phyloP scores from a whole-genome alignment of 2,113 vertebrate genomes.

The Podarcis muralis region DNA sequence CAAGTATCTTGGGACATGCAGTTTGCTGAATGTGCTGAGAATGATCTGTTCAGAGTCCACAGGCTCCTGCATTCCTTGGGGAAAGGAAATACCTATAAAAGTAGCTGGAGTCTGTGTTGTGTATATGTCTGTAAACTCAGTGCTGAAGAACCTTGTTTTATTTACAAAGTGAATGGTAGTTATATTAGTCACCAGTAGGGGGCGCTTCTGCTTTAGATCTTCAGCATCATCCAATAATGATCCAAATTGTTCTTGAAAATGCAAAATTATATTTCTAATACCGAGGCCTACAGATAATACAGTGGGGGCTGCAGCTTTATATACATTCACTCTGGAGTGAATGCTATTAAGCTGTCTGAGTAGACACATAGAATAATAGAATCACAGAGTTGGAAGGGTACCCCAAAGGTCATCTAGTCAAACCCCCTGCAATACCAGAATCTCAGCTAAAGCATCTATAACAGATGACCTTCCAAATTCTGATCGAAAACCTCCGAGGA shows the following conservation, averaged over 20 bases:
- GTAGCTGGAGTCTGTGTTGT: too few relatives aligned
- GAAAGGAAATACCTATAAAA: background rate
- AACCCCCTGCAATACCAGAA: too few relatives aligned
- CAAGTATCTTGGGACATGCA: too few relatives aligned
- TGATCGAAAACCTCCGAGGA: too few relatives aligned
- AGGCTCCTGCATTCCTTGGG: background rate
- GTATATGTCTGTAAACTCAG: background rate
- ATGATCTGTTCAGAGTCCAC: too few relatives aligned
- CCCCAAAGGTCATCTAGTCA: too few relatives aligned
- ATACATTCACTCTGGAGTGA: background rate
- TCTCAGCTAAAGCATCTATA: too few relatives aligned
- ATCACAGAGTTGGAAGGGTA: too few relatives aligned
- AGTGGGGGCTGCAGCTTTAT: background rate
- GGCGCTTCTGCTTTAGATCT: conserved; percentile 4
- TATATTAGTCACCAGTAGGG: conserved; percentile 18
- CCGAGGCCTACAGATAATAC: background rate
- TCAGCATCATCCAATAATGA: background rate
- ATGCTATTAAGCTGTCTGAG: background rate
- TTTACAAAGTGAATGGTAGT: background rate
- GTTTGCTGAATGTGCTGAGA: too few relatives aligned
- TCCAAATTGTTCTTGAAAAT: background rate
- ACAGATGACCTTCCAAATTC: too few relatives aligned
- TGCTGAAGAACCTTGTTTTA: background rate
- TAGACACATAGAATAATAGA: too few relatives aligned
- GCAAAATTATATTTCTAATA: background rate